Percentiles rank a stretch among this genome's conserved stretches.
phyloP scores from a whole-genome alignment of 2,113 vertebrate species.

The Mugil cephalus region DNA sequence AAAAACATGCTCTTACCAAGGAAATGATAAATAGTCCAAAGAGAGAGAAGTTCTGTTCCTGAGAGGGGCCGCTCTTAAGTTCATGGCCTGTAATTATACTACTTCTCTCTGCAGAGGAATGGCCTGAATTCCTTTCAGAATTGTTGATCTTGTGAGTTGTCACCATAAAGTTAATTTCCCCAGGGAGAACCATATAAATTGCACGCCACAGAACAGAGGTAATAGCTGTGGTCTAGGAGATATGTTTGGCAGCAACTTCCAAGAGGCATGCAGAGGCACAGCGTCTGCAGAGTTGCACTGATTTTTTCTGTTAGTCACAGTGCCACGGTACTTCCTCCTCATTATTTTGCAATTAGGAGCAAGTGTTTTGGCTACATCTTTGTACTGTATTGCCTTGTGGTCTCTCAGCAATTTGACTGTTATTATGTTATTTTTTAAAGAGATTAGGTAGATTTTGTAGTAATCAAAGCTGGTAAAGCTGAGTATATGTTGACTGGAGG shows the following conservation, averaged over 20 bases:
- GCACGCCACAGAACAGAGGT: constrained; percentile 74
- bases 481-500: constrained; percentile 18
- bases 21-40: constrained; percentile 47
- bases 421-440: constrained; percentile 65
- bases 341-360: constrained; percentile 67
- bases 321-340: constrained; percentile 36
- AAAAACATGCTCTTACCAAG: constrained; percentile 8
- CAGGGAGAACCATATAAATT: constrained; percentile 76
- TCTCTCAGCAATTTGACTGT: constrained; percentile 64
- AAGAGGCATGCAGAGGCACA: constrained; percentile 48
- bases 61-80: constrained; percentile 27
- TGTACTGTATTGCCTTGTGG: constrained; percentile 65
- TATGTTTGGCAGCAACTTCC: constrained; percentile 70
- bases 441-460: constrained; percentile 34
- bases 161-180: constrained; percentile 83
- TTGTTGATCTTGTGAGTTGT: constrained; percentile 84
- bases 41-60: constrained; percentile 39
- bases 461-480: constrained; percentile 54
- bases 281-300: constrained; percentile 25
- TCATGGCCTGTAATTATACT: constrained; percentile 77
- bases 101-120: constrained; percentile 69
- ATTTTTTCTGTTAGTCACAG: constrained; percentile 41
- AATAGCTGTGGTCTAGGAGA: constrained; percentile 70
- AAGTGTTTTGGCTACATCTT: constrained; percentile 52
- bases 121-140: constrained; percentile 77